Evolutionary conservation across 2,797 vertebrate species (phyloP).

Genomic region (Cyprinodon diabolis): DNA sequence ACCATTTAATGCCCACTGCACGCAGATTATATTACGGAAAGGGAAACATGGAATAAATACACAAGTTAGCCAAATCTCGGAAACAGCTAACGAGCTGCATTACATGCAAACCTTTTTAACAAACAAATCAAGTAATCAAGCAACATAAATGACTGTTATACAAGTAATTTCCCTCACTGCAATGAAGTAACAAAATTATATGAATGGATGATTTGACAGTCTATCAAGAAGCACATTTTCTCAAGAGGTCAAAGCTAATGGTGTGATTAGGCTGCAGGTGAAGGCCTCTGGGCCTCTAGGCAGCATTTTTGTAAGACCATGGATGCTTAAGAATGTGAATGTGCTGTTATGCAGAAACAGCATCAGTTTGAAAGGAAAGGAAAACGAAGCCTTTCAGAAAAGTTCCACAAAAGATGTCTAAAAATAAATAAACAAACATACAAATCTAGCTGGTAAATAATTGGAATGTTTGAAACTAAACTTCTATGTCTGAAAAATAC

Average conservation of each 20-base stretch:
- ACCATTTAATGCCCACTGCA: background rate
- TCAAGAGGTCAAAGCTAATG: conserved; percentile 61
- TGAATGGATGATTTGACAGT: conserved; percentile 74
- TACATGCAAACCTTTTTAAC: background rate
- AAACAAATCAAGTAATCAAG: conserved; percentile 1
- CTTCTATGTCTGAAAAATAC: background rate
- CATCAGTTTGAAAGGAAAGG: background rate
- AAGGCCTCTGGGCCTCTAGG: conserved; percentile 64
- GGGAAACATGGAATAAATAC: background rate
- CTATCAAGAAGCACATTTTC: conserved; percentile 77
- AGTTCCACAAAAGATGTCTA: background rate
- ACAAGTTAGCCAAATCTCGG: background rate
- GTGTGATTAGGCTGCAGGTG: conserved; percentile 74
- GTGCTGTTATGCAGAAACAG: no score
- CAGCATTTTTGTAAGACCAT: conserved; percentile 44
- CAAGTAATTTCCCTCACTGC: conserved; percentile 76
- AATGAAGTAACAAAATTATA: conserved; percentile 74
- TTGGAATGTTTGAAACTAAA: background rate
- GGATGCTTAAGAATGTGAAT: background rate
- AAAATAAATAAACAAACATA: background rate
- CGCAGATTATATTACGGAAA: background rate
- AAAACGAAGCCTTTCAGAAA: background rate
- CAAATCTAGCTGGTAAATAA: background rate
- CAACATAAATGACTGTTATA: conserved; percentile 4
- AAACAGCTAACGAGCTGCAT: background rate